Conservation (phyloP, 2,113 vertebrate genomes). For the Notothenia coriiceps region DNA sequence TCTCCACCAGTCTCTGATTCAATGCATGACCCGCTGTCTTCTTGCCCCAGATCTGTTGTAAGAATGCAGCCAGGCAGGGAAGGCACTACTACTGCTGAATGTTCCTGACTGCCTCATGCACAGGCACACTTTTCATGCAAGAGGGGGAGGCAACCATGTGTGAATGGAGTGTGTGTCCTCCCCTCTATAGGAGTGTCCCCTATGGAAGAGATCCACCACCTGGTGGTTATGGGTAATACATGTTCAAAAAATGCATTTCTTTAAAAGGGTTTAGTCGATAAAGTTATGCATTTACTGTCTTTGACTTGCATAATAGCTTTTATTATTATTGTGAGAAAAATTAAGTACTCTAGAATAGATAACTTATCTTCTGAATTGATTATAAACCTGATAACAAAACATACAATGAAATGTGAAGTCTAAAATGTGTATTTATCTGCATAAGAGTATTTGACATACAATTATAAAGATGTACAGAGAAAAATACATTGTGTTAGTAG, state of each 20-base stretch:
- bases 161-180: conserved; percentile 43
- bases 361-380: background rate
- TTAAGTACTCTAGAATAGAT: too few relatives aligned
- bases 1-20: conserved; percentile 56
- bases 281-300: background rate
- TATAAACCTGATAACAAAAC: background rate
- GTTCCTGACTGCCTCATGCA: conserved; percentile 44
- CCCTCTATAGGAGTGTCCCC: conserved; percentile 32
- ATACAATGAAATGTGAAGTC: background rate
- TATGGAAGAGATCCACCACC: conserved; percentile 41
- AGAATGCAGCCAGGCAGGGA: conserved; percentile 37
- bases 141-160: conserved; percentile 50
- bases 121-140: conserved; percentile 54
- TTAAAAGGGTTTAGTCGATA: background rate
- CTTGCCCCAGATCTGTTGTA: conserved; percentile 49
- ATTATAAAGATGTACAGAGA: background rate
- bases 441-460: conserved; percentile 30
- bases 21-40: conserved; percentile 65
- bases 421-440: conserved; percentile 42
- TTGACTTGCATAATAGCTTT: background rate
- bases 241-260: background rate
- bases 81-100: conserved; percentile 32
- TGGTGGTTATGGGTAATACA: conserved; percentile 44
- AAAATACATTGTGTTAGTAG: conserved; percentile 27
- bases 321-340: background rate